Evolutionary conservation across 2,113 vertebrate genomes (phyloP).

Genomic region (Herpetotheres cachinnans): DNA sequence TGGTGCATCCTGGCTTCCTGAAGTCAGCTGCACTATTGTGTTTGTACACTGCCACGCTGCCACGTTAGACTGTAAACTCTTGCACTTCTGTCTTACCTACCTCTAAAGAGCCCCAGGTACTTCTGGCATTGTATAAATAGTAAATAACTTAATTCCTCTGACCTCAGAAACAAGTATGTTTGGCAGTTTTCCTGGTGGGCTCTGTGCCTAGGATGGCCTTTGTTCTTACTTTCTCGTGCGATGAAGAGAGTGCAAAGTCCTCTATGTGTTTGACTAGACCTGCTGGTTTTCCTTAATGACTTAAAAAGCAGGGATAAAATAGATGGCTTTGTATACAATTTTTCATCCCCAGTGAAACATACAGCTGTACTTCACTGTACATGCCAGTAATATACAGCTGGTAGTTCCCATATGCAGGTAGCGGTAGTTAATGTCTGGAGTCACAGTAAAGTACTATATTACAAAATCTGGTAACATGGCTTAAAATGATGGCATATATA

Average conservation of each 20-base stretch:
- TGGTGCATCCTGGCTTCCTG: neutral
- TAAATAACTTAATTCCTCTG: neutral
- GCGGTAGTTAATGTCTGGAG: neutral
- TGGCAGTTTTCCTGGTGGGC: neutral
- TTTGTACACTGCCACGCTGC: accelerated
- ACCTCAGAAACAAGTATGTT: neutral
- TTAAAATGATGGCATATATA: neutral
- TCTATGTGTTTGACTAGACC: neutral
- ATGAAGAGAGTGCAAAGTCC: neutral
- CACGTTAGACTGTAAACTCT: neutral
- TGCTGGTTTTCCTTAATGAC: neutral
- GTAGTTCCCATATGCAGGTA: neutral
- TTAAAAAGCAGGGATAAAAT: neutral
- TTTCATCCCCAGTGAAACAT: neutral
- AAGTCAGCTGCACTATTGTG: neutral
- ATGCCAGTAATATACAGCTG: neutral
- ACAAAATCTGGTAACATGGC: neutral
- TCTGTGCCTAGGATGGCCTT: neutral
- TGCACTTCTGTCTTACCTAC: neutral
- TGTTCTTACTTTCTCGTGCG: accelerated
- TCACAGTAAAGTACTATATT: neutral
- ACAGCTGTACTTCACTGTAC: neutral
- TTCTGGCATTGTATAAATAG: neutral
- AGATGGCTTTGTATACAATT: neutral
- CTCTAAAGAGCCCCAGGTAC: neutral